phyloP scores from a whole-genome alignment of 2,888 invertebrate species.

The Gastrophysa polygoni region DNA sequence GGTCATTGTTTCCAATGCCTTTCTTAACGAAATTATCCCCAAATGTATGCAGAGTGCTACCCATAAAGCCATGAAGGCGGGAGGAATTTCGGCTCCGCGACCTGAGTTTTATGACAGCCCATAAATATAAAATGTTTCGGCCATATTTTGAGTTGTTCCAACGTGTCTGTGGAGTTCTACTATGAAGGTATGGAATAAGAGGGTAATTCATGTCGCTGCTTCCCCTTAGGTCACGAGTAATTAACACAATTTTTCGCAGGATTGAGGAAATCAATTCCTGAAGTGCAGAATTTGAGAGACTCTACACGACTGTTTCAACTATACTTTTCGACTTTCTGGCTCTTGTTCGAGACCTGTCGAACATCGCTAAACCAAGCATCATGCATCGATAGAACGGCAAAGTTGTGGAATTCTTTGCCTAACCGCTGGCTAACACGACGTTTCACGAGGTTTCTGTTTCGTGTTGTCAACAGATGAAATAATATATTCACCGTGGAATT shows the following conservation, averaged over 20 bases:
- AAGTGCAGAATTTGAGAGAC: neutral
- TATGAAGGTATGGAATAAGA: neutral
- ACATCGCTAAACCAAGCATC: too few relatives aligned
- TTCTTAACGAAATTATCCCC: constrained; percentile 42
- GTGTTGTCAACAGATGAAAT: too few relatives aligned
- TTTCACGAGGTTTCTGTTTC: too few relatives aligned
- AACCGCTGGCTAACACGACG: too few relatives aligned
- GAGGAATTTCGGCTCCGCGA: constrained; percentile 10
- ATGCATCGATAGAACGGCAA: too few relatives aligned
- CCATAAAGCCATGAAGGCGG: constrained; percentile 37
- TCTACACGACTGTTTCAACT: too few relatives aligned
- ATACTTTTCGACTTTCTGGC: too few relatives aligned
- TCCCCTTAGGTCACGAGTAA: neutral
- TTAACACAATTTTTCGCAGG: neutral
- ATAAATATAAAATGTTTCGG: constrained; percentile 22
- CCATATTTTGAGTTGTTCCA: constrained; percentile 11
- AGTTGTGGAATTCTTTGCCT: too few relatives aligned
- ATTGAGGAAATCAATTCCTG: neutral
- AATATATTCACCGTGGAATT: too few relatives aligned
- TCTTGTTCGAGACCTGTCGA: too few relatives aligned
- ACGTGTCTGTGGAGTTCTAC: constrained; percentile 12
- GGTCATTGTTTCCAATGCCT: constrained; percentile 44
- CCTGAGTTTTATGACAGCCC: constrained; percentile 20
- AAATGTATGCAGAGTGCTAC: constrained; percentile 40
- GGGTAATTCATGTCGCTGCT: neutral